Evolutionary conservation across 2,113 vertebrate genomes (phyloP).

Genomic region (Otocyon megalotis): DNA sequence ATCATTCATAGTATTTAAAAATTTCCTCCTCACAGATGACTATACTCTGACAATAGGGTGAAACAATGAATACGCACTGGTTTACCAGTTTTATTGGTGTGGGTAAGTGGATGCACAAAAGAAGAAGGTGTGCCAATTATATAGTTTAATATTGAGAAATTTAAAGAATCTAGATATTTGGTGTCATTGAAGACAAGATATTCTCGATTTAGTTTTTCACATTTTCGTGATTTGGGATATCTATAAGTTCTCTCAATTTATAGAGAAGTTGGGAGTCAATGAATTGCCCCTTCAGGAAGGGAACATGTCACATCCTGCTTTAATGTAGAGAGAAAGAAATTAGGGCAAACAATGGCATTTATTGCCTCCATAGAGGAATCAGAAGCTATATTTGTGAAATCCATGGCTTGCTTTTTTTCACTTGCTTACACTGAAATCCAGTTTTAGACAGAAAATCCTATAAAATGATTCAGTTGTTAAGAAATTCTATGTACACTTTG

Average conservation of each 20-base stretch:
- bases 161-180: constrained; percentile 3
- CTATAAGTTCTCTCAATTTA: constrained; percentile 28
- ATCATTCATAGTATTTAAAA: constrained; percentile 1
- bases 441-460: constrained; percentile 16
- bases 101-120: background rate
- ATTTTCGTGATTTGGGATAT: background rate
- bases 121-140: constrained; percentile 19
- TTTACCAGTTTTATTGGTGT: constrained; percentile 28
- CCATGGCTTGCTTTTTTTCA: background rate
- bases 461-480: constrained; percentile 1
- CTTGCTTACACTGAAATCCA: constrained; percentile 35
- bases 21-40: constrained; percentile 19
- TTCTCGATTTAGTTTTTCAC: constrained; percentile 18
- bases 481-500: background rate
- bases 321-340: constrained; percentile 5
- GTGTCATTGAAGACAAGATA: constrained; percentile 38
- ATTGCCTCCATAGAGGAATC: background rate
- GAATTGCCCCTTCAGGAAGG: constrained; percentile 30
- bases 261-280: constrained; percentile 36
- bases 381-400: background rate
- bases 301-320: background rate
- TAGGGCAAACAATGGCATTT: background rate
- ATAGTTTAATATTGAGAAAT: constrained; percentile 20
- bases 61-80: background rate
- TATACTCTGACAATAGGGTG: constrained; percentile 23